Percentiles rank a stretch among this genome's conserved stretches.
phyloP scores from a whole-genome alignment of 2,888 invertebrate genomes.

The Phaonia tiefii region DNA sequence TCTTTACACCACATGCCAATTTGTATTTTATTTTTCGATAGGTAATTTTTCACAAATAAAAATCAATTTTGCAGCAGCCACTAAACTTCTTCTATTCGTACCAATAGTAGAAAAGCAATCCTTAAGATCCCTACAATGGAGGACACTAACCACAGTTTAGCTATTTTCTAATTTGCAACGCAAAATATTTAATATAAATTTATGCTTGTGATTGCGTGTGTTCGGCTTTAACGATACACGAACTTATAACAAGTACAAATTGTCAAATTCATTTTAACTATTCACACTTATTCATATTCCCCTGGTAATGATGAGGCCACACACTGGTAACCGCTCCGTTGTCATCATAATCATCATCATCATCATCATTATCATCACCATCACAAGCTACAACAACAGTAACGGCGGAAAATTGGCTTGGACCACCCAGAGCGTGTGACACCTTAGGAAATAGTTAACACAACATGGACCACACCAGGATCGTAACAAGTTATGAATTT shows the following conservation, averaged over 20 bases:
- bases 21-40: slow-evolving; percentile 15
- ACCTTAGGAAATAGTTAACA: slow-evolving; percentile 68
- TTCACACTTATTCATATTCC: slow-evolving; percentile 50
- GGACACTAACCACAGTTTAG: slow-evolving; percentile 10
- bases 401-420: slow-evolving; percentile 45
- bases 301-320: slow-evolving; percentile 30
- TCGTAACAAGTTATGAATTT: slow-evolving; percentile 75
- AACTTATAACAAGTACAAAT: slow-evolving; percentile 51
- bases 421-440: slow-evolving; percentile 75
- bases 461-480: slow-evolving; percentile 66
- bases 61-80: slow-evolving; percentile 21
- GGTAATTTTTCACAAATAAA: slow-evolving; percentile 33
- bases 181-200: slow-evolving; percentile 22
- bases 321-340: slow-evolving; percentile 5
- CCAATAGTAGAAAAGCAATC: background rate
- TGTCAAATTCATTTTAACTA: slow-evolving; percentile 60
- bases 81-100: background rate
- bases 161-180: slow-evolving; percentile 29
- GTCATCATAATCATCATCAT: background rate
- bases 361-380: background rate
- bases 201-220: background rate
- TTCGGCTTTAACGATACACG: slow-evolving; percentile 16
- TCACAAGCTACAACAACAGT: background rate
- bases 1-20: slow-evolving; percentile 39
- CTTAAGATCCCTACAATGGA: background rate